Base-by-base conservation (phyloP, 2,888 invertebrate species). In the Lysandra bellargus region DNA sequence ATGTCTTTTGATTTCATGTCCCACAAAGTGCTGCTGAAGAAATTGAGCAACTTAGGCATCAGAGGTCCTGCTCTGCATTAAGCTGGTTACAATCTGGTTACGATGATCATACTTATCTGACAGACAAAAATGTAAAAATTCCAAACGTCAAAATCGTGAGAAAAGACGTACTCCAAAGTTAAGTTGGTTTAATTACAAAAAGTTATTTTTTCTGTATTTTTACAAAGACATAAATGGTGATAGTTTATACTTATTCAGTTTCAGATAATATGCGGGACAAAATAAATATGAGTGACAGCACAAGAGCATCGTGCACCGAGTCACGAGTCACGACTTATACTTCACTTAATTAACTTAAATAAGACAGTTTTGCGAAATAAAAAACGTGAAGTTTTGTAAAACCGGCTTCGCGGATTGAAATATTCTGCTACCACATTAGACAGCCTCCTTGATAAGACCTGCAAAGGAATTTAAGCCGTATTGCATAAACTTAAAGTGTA, bases 301-400 rank as follows among this genome's bases (percentile, higher is more conserved):
- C 87, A 84, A 84, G 85, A 81, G 79, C 81, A 83, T 85, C 90
- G 91, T 91, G 87, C 92, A 90, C 92, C 88, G 89, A 87, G 93
- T 94, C 94, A 94, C 93, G 94, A 91, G 93, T 94, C 94, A 94
- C 93, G 94, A 91, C 91, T 93, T 93, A 93, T 93, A 92, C 94
- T 93, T 93, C 93, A 93, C 93, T 94, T 93, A 93, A 94, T 94
- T 94, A 94, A 90, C 92, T 88, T 91, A 93, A 94, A 93, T 93
- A 92, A 93, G 92, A 92, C 92, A 91, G 91, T 92, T 92, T 92
- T 88, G 89, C 90, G 87, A 90, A 90, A 85, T 87, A 90, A 93
- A 92, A 91, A 91, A 89, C 87, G 87, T 88, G 86, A 86, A 86
- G 91, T 89, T 90, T 88, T 85, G 90, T 86, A 90, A 83, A 92